These are phyloP conservation scores for Neotoxoptera formosana DNA, from an alignment of 1,140 invertebrate species.

Conservation along the genomic window DNA sequence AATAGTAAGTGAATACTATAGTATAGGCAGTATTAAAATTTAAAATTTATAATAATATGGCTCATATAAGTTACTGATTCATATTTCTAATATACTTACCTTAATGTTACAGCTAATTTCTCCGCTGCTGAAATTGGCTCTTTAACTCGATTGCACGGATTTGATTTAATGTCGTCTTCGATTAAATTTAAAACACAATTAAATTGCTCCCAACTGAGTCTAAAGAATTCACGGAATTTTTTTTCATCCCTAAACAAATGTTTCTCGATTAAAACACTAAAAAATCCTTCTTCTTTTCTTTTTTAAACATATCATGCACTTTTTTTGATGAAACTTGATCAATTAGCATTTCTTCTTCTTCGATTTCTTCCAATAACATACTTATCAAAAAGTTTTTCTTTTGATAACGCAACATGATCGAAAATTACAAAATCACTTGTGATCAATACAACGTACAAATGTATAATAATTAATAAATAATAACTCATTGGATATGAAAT, in stretches of 20 bases:
- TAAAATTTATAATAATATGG: too few species aligned
- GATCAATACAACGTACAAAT: too few species aligned
- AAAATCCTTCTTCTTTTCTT: background rate
- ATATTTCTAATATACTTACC: too few species aligned
- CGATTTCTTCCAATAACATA: background rate
- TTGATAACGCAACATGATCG: too few species aligned
- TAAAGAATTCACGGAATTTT: background rate
- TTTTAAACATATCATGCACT: background rate
- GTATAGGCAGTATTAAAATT: too few species aligned
- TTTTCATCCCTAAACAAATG: background rate
- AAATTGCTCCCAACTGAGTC: background rate
- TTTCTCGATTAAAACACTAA: background rate
- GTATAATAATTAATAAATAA: too few species aligned
- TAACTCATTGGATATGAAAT: too few species aligned
- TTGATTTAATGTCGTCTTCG: background rate
- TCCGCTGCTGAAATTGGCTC: background rate
- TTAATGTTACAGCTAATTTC: background rate
- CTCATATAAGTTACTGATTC: too few species aligned
- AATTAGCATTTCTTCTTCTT: background rate
- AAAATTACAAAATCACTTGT: too few species aligned
- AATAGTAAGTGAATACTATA: too few species aligned
- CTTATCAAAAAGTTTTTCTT: too few species aligned
- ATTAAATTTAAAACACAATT: background rate
- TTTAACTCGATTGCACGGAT: background rate
- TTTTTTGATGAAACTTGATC: background rate